Evolutionary conservation across 2,797 vertebrate genomes (phyloP).

Genomic region (Trematomus bernacchii): DNA sequence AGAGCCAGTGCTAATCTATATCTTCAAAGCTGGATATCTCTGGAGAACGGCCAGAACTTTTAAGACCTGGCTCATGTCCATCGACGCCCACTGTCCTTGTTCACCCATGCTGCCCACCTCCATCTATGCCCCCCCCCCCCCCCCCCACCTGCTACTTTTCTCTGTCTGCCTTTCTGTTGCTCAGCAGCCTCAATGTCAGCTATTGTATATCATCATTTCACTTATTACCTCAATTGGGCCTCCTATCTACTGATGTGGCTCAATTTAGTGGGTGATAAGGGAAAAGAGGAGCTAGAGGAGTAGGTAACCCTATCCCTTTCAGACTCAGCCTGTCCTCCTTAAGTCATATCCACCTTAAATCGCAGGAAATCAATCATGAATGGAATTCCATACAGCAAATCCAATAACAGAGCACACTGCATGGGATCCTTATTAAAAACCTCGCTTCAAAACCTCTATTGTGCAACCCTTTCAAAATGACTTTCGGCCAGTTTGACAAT

Average conservation of each 20-base stretch:
- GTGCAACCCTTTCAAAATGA: background rate
- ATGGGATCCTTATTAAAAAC: slow-evolving; percentile 23
- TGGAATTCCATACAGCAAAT: slow-evolving; percentile 29
- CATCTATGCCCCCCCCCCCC: background rate
- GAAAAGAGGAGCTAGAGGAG: slow-evolving; percentile 9
- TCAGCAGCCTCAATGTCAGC: background rate
- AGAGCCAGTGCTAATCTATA: slow-evolving; percentile 17
- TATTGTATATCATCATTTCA: slow-evolving; percentile 23
- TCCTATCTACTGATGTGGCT: slow-evolving; percentile 10
- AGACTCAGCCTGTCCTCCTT: slow-evolving; percentile 15
- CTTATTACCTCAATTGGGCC: slow-evolving; percentile 33
- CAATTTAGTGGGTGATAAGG: background rate
- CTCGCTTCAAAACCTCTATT: background rate
- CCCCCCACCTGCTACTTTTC: background rate
- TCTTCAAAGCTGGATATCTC: slow-evolving; percentile 42
- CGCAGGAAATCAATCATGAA: slow-evolving; percentile 45
- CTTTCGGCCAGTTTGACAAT: background rate
- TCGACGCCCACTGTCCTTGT: slow-evolving; percentile 33
- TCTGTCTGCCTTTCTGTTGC: slow-evolving; percentile 23
- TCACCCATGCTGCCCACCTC: slow-evolving; percentile 2
- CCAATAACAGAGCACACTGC: slow-evolving; percentile 13
- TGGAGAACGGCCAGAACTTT: slow-evolving; percentile 52
- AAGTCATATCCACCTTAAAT: slow-evolving; percentile 26
- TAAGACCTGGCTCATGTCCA: slow-evolving; percentile 49
- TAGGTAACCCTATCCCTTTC: slow-evolving; percentile 3